Conservation (phyloP, 2,797 vertebrate genomes). For the Sparus aurata region DNA sequence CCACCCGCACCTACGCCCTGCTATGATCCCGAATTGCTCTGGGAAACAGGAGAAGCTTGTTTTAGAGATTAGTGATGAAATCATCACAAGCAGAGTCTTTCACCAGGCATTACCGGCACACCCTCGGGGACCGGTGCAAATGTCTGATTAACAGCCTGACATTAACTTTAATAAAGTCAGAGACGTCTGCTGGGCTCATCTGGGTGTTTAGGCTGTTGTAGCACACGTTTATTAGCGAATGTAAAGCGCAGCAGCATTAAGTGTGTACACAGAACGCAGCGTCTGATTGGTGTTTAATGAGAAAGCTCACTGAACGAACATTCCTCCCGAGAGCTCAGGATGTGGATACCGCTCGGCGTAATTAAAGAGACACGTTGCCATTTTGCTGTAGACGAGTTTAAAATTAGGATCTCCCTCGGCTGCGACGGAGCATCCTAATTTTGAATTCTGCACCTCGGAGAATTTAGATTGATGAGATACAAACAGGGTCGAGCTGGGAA, state of each 20-base stretch:
- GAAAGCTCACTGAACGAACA: constrained; percentile 68
- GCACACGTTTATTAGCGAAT: constrained; percentile 44
- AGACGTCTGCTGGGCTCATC: constrained; percentile 30
- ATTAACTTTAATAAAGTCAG: constrained; percentile 58
- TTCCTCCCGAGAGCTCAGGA: constrained; percentile 67
- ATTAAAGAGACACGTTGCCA: constrained; percentile 78
- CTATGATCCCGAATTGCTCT: background rate
- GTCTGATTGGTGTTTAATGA: constrained; percentile 77
- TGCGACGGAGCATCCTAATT: constrained; percentile 27
- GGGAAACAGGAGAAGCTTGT: constrained; percentile 20
- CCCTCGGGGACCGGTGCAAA: background rate
- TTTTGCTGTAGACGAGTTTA: constrained; percentile 74
- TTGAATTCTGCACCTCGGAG: constrained; percentile 15
- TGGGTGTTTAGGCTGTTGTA: constrained; percentile 23
- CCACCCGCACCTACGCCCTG: background rate
- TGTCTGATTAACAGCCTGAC: constrained; percentile 48
- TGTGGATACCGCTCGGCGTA: constrained; percentile 69
- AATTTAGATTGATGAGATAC: constrained; percentile 26
- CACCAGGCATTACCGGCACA: background rate
- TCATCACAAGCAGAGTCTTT: constrained; percentile 5
- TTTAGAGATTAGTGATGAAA: constrained; percentile 24
- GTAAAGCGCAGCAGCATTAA: constrained; percentile 24
- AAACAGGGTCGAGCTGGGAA: constrained; percentile 15
- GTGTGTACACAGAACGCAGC: constrained; percentile 26
- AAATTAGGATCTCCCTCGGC: constrained; percentile 62